Evolutionary conservation across 2,888 invertebrate genomes (phyloP), one percentile per base, ranked within the genome.

Genomic region (Cantharis rustica): DNA sequence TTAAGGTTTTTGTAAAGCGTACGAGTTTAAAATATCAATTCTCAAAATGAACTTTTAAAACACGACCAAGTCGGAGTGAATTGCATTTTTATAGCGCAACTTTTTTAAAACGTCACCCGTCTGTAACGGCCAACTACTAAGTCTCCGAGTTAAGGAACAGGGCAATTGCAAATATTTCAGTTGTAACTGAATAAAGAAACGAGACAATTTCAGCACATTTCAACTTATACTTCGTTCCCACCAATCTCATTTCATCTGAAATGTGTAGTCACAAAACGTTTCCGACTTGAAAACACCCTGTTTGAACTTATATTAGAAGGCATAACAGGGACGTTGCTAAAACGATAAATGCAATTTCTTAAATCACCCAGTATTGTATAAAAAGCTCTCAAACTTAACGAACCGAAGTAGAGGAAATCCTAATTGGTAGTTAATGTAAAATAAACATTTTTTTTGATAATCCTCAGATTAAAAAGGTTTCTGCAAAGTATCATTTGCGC

Each of bases 1-100:
- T 74, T 26, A 31, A 47, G 62, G 61, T 68, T 64, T 66, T 75
- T 27, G 16, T 27, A 71, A 69, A 31, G 69, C 13, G 63, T 15
- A 16, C 72, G 62, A 47, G 61, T 68, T 47, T 66, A 20, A 66
- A 66, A 66, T 66, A 20, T n/a, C 64, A 66, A 66, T 66, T 23
- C 64, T 3, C 17, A n/a, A n/a, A 47, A 47, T 47, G n/a, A 47
- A 47, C 47, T 47, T 47, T 47, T 47, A 47, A 47, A 47, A 47
- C 47, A 47, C 47, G 47, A n/a, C 47, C 47, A 47, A 47, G 47
- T 47, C 47, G 47, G 1, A 47, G 31, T 13, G 31, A 13, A 31
- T 31, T 11, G 31, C 31, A 31, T 31, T 47, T 47, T 47, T 47
- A 47, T 47, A n/a, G 47, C 47, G n/a, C 47, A 47, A 47, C 47